phyloP scores from a whole-genome alignment of 2,113 vertebrate genomes.

The Pelvicachromis taeniatus region DNA sequence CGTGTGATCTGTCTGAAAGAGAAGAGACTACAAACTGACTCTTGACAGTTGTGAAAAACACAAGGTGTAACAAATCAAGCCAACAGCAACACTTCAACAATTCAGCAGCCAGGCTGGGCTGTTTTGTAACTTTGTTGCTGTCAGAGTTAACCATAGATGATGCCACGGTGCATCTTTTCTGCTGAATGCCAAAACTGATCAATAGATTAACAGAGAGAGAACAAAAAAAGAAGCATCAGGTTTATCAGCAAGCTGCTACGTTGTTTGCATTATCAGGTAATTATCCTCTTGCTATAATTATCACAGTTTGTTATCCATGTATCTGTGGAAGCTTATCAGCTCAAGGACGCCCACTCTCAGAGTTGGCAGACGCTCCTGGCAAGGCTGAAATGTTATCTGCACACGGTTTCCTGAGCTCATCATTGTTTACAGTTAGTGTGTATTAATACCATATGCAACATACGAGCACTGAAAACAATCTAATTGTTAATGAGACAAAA shows the following conservation, averaged over 20 bases:
- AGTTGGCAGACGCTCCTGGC: background rate
- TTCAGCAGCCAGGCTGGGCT: background rate
- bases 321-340: background rate
- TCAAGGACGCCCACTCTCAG: background rate
- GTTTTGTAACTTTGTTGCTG: background rate
- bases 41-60: background rate
- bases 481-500: background rate
- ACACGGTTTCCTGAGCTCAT: background rate
- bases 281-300: background rate
- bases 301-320: background rate
- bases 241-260: background rate
- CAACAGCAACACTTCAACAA: background rate
- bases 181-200: background rate
- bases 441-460: background rate
- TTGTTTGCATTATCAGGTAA: background rate
- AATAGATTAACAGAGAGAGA: background rate
- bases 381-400: accelerated
- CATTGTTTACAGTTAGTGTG: background rate
- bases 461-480: background rate
- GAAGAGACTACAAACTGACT: background rate
- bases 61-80: background rate
- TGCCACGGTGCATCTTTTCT: background rate
- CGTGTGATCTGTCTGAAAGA: background rate
- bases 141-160: background rate
- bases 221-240: background rate